These are phyloP conservation scores for Megastigmus dorsalis DNA, from an alignment of 2,888 invertebrate species.

Conservation along the genomic window DNA sequence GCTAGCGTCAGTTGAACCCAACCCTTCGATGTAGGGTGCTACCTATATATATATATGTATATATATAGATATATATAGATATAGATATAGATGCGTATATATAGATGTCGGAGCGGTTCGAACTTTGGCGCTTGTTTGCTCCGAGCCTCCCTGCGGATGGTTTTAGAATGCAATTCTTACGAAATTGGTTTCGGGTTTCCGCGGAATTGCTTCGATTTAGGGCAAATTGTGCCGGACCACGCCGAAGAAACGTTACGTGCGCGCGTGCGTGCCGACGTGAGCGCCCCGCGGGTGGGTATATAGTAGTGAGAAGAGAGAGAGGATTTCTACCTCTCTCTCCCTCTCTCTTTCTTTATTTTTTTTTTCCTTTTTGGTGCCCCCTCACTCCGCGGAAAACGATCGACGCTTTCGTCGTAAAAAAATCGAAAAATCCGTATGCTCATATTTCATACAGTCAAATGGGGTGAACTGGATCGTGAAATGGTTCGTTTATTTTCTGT, in stretches of 20 bases:
- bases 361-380: no score
- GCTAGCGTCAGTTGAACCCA: no score
- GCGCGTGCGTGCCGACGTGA: neutral
- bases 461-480: neutral
- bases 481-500: no score
- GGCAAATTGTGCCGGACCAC: constrained; percentile 44
- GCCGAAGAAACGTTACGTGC: neutral
- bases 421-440: constrained; percentile 3
- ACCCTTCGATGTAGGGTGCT: no score
- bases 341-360: constrained; percentile 3
- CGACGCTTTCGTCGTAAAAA: neutral
- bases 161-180: constrained; percentile 68
- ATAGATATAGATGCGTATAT: no score
- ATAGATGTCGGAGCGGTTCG: no score
- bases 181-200: constrained; percentile 69
- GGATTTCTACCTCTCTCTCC: no score
- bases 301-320: no score
- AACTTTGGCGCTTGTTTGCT: constrained; percentile 22
- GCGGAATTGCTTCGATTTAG: constrained; percentile 48
- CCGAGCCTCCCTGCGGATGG: constrained; percentile 6
- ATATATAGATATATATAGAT: no score
- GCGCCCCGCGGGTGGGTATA: neutral
- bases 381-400: no score
- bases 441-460: constrained; percentile 3
- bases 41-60: no score